Conservation (phyloP, 2,113 vertebrate species). For the Sinosuthora webbiana region DNA sequence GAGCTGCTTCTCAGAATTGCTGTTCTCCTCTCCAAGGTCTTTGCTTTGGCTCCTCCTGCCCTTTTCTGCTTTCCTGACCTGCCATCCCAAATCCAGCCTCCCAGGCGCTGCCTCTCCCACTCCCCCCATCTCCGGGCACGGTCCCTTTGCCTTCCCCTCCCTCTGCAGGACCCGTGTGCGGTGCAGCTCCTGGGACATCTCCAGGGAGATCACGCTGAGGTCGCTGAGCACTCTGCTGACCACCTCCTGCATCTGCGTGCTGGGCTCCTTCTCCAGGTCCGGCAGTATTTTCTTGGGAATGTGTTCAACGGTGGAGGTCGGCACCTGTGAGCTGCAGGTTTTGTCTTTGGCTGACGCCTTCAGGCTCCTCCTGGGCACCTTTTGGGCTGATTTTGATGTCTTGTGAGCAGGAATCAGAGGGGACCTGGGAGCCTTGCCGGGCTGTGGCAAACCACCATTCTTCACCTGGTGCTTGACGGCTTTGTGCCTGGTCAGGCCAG, state of each 20-base stretch:
- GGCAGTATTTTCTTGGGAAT: neutral
- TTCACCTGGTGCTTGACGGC: constrained; percentile 88
- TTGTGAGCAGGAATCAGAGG: neutral
- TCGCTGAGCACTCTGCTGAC: constrained; percentile 9
- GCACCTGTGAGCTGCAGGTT: neutral
- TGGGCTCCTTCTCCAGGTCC: neutral
- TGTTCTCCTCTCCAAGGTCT: neutral
- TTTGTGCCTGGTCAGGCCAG: constrained; percentile 91
- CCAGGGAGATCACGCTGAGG: neutral
- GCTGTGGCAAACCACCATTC: constrained; percentile 16
- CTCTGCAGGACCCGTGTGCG: neutral
- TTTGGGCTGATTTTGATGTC: neutral
- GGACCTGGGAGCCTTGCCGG: neutral
- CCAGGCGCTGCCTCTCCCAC: accelerated
- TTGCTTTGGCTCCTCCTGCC: neutral
- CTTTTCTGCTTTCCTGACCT: neutral
- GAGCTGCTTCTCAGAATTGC: neutral
- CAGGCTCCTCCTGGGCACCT: neutral
- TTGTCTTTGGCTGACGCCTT: neutral
- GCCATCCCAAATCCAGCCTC: neutral
- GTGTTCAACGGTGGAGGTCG: accelerated
- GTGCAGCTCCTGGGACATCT: neutral
- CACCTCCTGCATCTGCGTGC: neutral
- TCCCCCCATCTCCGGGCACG: accelerated
- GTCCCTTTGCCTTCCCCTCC: neutral